Base-by-base conservation (phyloP, 2,797 vertebrate genomes). In the Galago senegalensis region DNA sequence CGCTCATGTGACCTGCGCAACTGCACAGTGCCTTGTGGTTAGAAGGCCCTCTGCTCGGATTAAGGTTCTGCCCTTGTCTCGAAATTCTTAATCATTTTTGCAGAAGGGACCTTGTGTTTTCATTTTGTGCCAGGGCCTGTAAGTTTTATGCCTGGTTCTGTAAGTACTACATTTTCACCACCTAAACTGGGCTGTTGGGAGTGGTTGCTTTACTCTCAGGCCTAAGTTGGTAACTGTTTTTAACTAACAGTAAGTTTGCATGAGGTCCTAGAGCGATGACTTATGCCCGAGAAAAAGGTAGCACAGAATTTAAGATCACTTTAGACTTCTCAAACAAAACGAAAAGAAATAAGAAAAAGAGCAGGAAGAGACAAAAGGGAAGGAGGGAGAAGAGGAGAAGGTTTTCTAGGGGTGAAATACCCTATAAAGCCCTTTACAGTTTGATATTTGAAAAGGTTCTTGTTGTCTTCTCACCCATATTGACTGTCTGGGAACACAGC, bases 71-170 rank as follows among this genome's bases (percentile, higher is more conserved):
- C 37, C 14, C 5, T 43, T 34, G 3, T 76, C 76, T 58, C 37
- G 31, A 94, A 87, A 65, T 83, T 77, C 34, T 83, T 31, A 37
- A 40, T 85, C 69, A 73, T 75, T 93, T 93, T 81, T 69, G 40
- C 70, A 65, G 29, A 61, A 72, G 25, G 70, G 20, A 70, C 17
- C 18, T 10, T 83, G 70, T 13, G 27, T 82, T 83, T 87, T 89
- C 37, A 43, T 61, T 93, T 91, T 80, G 14, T 6, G 63, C 11
- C 43, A 83, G 87, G 56, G 31, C 43, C 56, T 46, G 46, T 21
- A 87, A 83, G 72, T 37, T 65, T 70, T 37, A 16, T 34, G 17
- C 10, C 25, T 6, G 29, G 20, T 67, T 46, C 73, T 83, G 34
- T 56, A n/a, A 37, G 20, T 49, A 46, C 12, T 73, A 3, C 17